Base-by-base conservation (phyloP, 2,797 vertebrate species). In the Lagocephalus sceleratus region DNA sequence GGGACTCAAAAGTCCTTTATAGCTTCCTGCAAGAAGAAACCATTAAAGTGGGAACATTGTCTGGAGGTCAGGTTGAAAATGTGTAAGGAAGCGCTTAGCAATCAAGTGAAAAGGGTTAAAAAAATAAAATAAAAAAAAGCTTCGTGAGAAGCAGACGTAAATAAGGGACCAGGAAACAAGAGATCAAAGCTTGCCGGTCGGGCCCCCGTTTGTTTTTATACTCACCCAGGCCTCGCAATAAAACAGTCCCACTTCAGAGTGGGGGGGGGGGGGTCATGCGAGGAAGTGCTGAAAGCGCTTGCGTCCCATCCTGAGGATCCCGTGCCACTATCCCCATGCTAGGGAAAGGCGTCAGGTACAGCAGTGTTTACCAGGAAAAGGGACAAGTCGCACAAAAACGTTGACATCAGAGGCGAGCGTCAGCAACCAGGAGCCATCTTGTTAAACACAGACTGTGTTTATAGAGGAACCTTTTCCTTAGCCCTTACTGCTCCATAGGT, bases 121-220 rank as follows among this genome's bases (percentile, higher is more conserved):
- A 19, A 44, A 20, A 75, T 9, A 44, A 20, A 67, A 68, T 68
- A 32, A 77, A 81, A 83, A 77, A 85, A 84, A 83, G 59, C 86
- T 83, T 78, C 87, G 85, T 89, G 88, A 91, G 91, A 93, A 92
- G 91, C 89, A 81, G 89, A 90, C 86, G 72, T 84, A 93, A 92
- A 95, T 94, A 95, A 94, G 92, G 89, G 82, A 81, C 65, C 93
- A 94, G 95, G 95, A 96, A 96, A 90, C 41, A 55, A 57, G 81
- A 92, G 90, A 95, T 95, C 93, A 95, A 96, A 96, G 94, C 75
- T 22, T 57, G 78, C 71, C 82, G 90, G 85, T 85, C 82, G 75
- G 89, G 79, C 74, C 78, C 87, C 86, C 82, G 90, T 93, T 94
- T 95, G 94, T 94, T 96, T 95, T 94, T 85, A 84, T 90, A 86